A percentile compares a stretch with the other conserved stretches of the same genome.
Conservation (phyloP, 2,113 vertebrate genomes). For the Beaufortia kweichowensis region DNA sequence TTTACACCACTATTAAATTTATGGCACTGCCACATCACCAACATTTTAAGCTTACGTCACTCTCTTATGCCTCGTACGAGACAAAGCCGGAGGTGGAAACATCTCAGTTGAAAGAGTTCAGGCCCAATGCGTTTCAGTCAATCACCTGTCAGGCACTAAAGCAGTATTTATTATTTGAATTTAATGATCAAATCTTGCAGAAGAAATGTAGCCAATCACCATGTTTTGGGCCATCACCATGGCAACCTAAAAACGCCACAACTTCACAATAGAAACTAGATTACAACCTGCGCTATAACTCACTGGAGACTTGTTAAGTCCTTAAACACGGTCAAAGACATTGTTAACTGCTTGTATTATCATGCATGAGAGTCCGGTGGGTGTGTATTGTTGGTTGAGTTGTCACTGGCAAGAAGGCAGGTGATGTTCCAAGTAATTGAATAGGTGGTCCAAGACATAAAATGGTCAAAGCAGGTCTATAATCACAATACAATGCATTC, state of each 20-base stretch:
- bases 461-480: background rate
- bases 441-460: constrained; percentile 17
- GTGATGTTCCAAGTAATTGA: background rate
- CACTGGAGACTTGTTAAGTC: constrained; percentile 7
- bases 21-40: too few relatives aligned
- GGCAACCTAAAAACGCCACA: constrained; percentile 59
- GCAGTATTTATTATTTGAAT: too few relatives aligned
- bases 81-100: too few relatives aligned
- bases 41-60: too few relatives aligned
- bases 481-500: constrained; percentile 23
- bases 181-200: too few relatives aligned
- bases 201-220: background rate
- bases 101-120: too few relatives aligned
- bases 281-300: constrained; percentile 22
- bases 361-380: constrained; percentile 8
- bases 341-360: background rate
- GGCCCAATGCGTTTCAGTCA: too few relatives aligned
- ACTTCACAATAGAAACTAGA: constrained; percentile 43
- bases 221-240: constrained; percentile 47
- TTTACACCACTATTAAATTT: too few relatives aligned
- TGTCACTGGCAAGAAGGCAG: background rate
- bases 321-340: constrained; percentile 18
- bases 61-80: too few relatives aligned
- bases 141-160: too few relatives aligned
- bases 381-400: background rate